Conservation (phyloP, 2,113 vertebrate species). For the Catharus minimus region DNA sequence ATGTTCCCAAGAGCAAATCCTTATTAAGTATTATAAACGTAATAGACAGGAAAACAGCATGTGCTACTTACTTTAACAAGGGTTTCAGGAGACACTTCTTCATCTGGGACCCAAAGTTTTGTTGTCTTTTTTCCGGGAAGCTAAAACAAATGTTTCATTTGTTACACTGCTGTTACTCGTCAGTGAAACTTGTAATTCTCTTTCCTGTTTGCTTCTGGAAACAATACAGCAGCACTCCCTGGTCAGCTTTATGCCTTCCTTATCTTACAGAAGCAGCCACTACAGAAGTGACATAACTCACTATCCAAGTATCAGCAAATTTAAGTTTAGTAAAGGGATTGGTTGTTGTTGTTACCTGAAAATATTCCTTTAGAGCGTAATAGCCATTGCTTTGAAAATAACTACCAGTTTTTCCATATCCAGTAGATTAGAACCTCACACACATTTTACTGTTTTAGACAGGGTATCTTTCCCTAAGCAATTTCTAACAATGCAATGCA, state of each 20-base stretch:
- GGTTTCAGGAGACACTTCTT: conserved; percentile 96
- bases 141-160: conserved; percentile 71
- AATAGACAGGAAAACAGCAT: neutral
- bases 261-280: neutral
- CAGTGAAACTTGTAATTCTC: neutral
- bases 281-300: neutral
- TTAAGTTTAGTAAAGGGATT: neutral
- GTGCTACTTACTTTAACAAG: conserved; percentile 87
- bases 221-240: neutral
- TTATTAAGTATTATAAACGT: neutral
- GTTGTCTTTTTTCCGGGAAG: conserved; percentile 98
- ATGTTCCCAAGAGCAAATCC: neutral
- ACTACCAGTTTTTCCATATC: neutral
- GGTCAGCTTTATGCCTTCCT: neutral
- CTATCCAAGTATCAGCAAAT: neutral
- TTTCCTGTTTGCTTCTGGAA: neutral
- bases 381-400: neutral
- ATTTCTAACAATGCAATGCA: neutral
- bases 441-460: neutral
- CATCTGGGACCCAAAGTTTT: conserved; percentile 97
- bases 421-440: neutral
- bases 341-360: neutral
- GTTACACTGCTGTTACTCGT: neutral
- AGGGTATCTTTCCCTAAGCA: neutral
- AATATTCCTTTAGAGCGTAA: neutral